Evolutionary conservation across 2,888 invertebrate genomes (phyloP).

Genomic region (Athalia circularis): DNA sequence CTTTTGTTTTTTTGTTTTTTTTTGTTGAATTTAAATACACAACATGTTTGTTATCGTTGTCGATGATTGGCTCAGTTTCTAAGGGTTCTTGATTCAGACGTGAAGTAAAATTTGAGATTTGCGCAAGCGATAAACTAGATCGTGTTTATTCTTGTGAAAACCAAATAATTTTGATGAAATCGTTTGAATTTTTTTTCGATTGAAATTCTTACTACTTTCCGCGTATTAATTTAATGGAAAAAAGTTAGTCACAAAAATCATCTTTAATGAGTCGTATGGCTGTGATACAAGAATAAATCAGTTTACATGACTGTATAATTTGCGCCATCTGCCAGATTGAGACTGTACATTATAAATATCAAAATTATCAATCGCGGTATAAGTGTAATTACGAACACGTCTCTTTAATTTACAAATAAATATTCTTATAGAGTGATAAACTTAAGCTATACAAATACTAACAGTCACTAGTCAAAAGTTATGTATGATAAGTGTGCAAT

Average conservation of each 20-base stretch:
- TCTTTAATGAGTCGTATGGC: conserved; percentile 45
- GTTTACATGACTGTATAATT: conserved; percentile 42
- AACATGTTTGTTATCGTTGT: too few species aligned
- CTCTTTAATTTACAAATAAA: conserved; percentile 20
- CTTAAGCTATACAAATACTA: background rate
- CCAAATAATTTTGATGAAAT: too few species aligned
- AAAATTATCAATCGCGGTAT: conserved; percentile 17
- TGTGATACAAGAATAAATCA: conserved; percentile 44
- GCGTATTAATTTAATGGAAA: conserved; percentile 15
- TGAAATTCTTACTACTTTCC: too few species aligned
- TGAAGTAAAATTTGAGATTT: too few species aligned
- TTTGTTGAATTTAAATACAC: too few species aligned
- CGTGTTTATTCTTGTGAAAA: too few species aligned
- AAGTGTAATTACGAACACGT: conserved; percentile 8
- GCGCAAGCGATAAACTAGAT: too few species aligned
- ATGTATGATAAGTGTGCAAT: conserved; percentile 12
- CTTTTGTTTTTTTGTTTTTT: too few species aligned
- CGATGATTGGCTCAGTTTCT: too few species aligned
- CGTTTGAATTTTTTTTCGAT: too few species aligned
- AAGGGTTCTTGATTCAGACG: too few species aligned
- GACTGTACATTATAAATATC: conserved; percentile 36
- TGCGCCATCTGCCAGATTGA: conserved; percentile 35
- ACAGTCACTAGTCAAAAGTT: conserved; percentile 31
- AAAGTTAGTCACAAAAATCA: conserved; percentile 41
- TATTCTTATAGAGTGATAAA: background rate